Conservation (phyloP, 2,113 vertebrate genomes). For the Accipiter cooperii region DNA sequence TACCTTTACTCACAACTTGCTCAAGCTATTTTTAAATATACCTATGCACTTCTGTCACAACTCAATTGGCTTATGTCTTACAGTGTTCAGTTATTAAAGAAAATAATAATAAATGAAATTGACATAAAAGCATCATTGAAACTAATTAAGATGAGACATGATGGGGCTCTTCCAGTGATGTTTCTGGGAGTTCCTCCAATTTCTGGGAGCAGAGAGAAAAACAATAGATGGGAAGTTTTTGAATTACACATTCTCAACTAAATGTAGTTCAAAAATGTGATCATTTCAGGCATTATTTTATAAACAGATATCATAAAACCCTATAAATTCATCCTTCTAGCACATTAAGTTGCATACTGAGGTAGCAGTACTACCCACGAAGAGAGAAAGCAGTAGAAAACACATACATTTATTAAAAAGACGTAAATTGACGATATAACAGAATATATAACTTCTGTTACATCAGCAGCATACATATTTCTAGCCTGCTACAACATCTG, state of each 20-base stretch:
- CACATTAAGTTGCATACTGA: background rate
- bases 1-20: conserved; percentile 43
- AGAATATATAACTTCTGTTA: background rate
- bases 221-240: background rate
- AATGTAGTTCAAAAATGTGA: background rate
- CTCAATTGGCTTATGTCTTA: background rate
- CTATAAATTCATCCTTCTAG: background rate
- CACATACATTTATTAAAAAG: background rate
- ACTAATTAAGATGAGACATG: background rate
- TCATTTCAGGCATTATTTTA: background rate
- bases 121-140: background rate
- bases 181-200: conserved; percentile 4
- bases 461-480: background rate
- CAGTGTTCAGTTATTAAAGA: background rate
- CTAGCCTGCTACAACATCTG: background rate
- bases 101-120: background rate
- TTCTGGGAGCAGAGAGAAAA: background rate
- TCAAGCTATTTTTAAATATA: conserved; percentile 40
- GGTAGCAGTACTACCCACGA: background rate
- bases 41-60: background rate
- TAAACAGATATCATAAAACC: background rate
- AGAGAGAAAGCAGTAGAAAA: background rate
- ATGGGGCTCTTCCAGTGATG: background rate
- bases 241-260: background rate
- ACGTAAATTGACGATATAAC: background rate